Evolutionary conservation across 2,797 vertebrate species (phyloP).

Genomic region (Oreortyx pictus): DNA sequence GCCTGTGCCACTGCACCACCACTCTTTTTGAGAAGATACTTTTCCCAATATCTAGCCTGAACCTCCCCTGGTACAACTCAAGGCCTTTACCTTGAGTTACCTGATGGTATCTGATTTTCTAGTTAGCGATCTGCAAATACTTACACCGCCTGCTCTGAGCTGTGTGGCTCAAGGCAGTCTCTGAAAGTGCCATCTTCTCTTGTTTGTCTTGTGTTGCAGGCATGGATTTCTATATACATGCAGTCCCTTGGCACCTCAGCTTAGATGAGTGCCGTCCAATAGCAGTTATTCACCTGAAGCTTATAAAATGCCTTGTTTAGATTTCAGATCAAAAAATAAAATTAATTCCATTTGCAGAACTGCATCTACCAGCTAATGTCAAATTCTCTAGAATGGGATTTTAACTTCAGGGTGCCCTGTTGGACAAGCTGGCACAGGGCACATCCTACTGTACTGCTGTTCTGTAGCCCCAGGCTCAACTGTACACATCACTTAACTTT

Average conservation of each 20-base stretch:
- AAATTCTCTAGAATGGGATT: neutral
- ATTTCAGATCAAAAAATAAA: constrained; percentile 21
- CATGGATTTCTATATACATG: neutral
- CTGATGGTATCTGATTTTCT: neutral
- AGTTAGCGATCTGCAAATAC: neutral
- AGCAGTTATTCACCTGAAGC: neutral
- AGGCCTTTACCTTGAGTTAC: too few species aligned
- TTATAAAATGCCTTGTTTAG: neutral
- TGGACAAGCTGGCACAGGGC: neutral
- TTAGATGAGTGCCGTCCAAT: neutral
- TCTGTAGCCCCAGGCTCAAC: neutral
- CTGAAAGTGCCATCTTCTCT: neutral
- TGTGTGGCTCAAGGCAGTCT: neutral
- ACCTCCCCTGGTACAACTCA: too few species aligned
- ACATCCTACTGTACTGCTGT: neutral
- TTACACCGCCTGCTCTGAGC: neutral
- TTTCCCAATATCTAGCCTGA: too few species aligned
- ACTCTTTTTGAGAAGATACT: too few species aligned
- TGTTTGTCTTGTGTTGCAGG: neutral
- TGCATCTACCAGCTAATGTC: neutral
- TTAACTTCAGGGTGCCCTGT: neutral
- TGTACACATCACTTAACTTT: neutral
- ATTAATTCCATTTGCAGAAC: neutral
- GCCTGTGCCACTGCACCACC: too few species aligned
- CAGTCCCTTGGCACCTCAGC: neutral